Evolutionary conservation across 2,797 vertebrate species (phyloP), one percentile per base, ranked within the genome.

Genomic region (Microctenopoma stevenorrisi): DNA sequence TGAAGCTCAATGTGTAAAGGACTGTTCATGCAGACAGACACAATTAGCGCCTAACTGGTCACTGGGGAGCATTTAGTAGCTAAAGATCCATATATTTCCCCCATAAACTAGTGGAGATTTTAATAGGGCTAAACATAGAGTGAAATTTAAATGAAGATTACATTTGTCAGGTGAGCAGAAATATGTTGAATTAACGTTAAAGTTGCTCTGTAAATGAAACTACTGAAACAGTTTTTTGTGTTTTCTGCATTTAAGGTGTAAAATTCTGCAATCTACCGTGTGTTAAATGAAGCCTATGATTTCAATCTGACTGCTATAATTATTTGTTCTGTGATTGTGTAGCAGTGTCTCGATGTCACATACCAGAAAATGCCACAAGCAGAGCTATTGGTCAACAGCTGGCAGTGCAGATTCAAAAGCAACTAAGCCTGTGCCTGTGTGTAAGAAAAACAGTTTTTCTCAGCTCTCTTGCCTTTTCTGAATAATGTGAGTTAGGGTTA

Each of bases 401-500:
- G 9, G 7, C 33, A 8, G 33, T 8, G 33, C 33, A 35, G 7
- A 35, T 35, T 35, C 18, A 46, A 26, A 55, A 54, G 40, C 48
- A 43, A n/a, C 18, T 6, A 33, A 60, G 5, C 18, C 2, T 28
- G 8, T 28, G 8, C 22, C 7, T 18, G 9, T 26, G 12, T 11
- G 47, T 2, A 54, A 25, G 4, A 14, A 59, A 52, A 55, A 22
- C 37, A 4, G 14, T 52, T 44, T 50, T 40, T 3, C 7, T 44
- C 11, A 13, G 0, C 0, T 1, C 18, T 57, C 10, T 12, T 52
- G 7, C 42, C 0, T 33, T 53, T 74, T 43, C 11, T 11, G 51
- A 16, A 43, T 25, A 18, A 66, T 51, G 12, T 44, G 42, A 60
- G 15, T 8, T 53, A 68, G 30, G n/a, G 59, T 46, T 62, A 11